Evolutionary conservation across 2,797 vertebrate genomes (phyloP).

Genomic region (Tapera naevia): DNA sequence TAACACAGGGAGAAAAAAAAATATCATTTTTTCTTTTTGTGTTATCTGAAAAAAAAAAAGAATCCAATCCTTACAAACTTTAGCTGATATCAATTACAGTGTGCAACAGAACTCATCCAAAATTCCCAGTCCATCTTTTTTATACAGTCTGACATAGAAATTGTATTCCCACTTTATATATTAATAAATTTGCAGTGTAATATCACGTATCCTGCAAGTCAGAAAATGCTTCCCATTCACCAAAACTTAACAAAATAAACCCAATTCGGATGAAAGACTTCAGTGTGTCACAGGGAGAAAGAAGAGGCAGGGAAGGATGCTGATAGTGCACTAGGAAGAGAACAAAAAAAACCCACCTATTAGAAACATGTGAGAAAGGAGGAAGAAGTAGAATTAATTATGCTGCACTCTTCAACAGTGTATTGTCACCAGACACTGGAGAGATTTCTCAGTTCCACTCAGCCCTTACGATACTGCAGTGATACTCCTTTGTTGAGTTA

Average conservation of each 20-base stretch:
- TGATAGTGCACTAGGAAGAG: not conserved
- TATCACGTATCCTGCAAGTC: not conserved
- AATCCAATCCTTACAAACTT: not conserved
- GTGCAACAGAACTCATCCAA: not conserved
- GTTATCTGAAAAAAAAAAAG: not conserved
- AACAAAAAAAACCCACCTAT: not conserved
- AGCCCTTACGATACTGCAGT: not conserved
- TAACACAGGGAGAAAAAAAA: not conserved
- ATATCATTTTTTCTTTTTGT: not conserved
- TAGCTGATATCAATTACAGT: not conserved
- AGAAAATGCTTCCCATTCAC: not conserved
- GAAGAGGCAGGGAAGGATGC: not conserved
- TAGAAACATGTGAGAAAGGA: not conserved
- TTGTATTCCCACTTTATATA: not conserved
- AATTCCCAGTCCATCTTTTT: not conserved
- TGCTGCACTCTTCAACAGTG: not conserved
- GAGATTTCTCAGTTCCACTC: not conserved
- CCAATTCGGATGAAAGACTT: not conserved
- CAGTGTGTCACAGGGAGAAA: not conserved
- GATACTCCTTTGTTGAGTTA: not conserved
- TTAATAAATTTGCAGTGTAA: not conserved
- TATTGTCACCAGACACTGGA: not conserved
- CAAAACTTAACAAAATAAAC: not conserved
- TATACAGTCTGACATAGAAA: not conserved
- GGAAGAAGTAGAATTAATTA: not conserved